A percentile compares a stretch with the other conserved stretches of the same genome.
Evolutionary conservation across 2,888 invertebrate species (phyloP).

Genomic region (Apodemia mormo): DNA sequence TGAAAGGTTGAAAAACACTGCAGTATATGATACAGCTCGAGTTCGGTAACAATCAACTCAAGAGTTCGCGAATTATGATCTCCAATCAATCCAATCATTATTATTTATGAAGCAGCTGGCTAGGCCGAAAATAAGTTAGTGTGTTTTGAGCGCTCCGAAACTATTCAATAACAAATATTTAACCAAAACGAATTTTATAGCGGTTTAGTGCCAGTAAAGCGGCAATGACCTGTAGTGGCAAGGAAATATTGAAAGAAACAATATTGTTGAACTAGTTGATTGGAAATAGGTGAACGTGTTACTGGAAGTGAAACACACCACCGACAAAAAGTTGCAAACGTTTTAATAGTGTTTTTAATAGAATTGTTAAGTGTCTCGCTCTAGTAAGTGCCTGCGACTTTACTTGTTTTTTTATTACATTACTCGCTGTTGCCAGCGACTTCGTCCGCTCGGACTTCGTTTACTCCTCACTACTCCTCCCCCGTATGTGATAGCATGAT

Average conservation of each 20-base stretch:
- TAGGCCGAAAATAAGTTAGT: constrained; percentile 8
- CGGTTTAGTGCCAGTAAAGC: not conserved
- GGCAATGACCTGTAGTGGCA: not conserved
- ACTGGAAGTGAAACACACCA: not conserved
- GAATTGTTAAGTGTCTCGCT: not conserved
- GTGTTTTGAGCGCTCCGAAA: constrained; percentile 7
- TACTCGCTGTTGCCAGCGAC: too few relatives aligned
- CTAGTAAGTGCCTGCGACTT: too few relatives aligned
- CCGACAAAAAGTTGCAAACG: not conserved
- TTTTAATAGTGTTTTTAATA: not conserved
- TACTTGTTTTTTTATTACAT: too few relatives aligned
- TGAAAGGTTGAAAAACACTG: too few relatives aligned
- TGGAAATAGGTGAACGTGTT: constrained; percentile 11
- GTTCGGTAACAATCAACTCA: too few relatives aligned
- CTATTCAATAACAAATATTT: constrained; percentile 11
- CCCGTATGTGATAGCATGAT: too few relatives aligned
- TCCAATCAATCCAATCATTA: constrained; percentile 19
- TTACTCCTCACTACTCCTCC: too few relatives aligned
- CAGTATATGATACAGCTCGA: too few relatives aligned
- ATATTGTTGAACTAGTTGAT: not conserved
- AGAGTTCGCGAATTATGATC: too few relatives aligned
- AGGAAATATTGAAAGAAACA: constrained; percentile 8
- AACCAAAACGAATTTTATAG: not conserved
- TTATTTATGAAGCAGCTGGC: constrained; percentile 6
- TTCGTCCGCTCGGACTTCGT: too few relatives aligned